Conservation (phyloP, 1,140 invertebrate species). For the Idris sp. region DNA sequence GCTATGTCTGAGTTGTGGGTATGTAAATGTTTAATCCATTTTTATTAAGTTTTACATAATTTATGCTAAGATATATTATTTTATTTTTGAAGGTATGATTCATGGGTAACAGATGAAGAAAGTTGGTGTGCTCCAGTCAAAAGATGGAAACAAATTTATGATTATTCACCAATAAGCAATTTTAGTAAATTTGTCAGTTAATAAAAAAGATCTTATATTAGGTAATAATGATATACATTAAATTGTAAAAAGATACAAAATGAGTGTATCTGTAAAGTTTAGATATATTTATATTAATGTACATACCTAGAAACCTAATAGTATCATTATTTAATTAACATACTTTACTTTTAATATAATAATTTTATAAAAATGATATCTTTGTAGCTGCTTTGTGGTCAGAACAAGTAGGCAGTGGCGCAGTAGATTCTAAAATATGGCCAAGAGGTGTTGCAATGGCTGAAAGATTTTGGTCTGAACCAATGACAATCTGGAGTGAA, state of each 20-base stretch:
- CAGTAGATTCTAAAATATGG: slow-evolving; percentile 85
- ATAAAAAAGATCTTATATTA: slow-evolving; percentile 2
- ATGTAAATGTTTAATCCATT: slow-evolving; percentile 63
- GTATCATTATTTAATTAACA: no score
- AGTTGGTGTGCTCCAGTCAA: slow-evolving; percentile 86
- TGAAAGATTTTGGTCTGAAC: slow-evolving; percentile 88
- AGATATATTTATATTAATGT: slow-evolving; percentile 25
- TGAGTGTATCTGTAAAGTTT: no score
- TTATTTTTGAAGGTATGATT: slow-evolving; percentile 69
- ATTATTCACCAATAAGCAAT: no score
- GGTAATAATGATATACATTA: no score
- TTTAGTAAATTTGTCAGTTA: not conserved
- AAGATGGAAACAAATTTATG: no score
- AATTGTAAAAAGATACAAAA: no score
- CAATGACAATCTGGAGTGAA: slow-evolving; percentile 79
- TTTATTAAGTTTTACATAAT: no score
- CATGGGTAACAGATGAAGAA: slow-evolving; percentile 81
- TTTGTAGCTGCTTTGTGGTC: slow-evolving; percentile 90
- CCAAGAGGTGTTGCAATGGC: slow-evolving; percentile 87
- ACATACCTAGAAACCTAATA: no score
- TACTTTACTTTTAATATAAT: no score
- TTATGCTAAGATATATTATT: no score
- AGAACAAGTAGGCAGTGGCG: slow-evolving; percentile 84
- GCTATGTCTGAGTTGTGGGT: slow-evolving; percentile 90
- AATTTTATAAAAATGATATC: no score